phyloP scores from a whole-genome alignment of 64 coral and sea anemone genomes.

The Astreopora myriophthalma region DNA sequence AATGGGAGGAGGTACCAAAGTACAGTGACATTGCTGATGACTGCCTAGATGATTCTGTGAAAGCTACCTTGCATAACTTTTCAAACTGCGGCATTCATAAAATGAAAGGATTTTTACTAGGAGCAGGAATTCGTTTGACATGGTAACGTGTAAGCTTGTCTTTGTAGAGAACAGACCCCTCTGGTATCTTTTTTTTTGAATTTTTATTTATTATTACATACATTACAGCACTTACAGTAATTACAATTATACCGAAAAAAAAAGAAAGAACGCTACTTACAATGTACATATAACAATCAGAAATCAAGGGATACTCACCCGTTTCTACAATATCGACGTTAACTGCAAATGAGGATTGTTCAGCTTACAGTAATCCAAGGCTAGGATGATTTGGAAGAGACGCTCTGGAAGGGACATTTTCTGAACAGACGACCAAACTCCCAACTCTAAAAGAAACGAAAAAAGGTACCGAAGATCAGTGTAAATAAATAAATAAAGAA shows the following conservation, averaged over 20 bases:
- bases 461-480: neutral
- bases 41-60: conserved; percentile 13
- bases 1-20: conserved; percentile 42
- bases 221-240: neutral
- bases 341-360: too few relatives aligned
- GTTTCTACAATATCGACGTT: neutral
- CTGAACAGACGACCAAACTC: neutral
- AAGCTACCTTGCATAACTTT: conserved; percentile 27
- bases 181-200: too few relatives aligned
- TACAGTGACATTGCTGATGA: conserved; percentile 40
- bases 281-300: too few relatives aligned
- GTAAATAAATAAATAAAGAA: neutral
- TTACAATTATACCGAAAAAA: too few relatives aligned
- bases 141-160: conserved; percentile 14
- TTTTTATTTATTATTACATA: neutral
- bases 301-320: neutral
- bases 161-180: conserved; percentile 27
- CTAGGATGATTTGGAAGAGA: too few relatives aligned
- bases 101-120: conserved; percentile 8
- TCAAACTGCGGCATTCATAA: conserved; percentile 55
- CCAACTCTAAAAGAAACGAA: neutral
- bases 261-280: too few relatives aligned
- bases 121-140: neutral
- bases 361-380: neutral
- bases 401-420: neutral